phyloP scores from a whole-genome alignment of 2,797 vertebrate genomes.

The Argyrosomus regius region DNA sequence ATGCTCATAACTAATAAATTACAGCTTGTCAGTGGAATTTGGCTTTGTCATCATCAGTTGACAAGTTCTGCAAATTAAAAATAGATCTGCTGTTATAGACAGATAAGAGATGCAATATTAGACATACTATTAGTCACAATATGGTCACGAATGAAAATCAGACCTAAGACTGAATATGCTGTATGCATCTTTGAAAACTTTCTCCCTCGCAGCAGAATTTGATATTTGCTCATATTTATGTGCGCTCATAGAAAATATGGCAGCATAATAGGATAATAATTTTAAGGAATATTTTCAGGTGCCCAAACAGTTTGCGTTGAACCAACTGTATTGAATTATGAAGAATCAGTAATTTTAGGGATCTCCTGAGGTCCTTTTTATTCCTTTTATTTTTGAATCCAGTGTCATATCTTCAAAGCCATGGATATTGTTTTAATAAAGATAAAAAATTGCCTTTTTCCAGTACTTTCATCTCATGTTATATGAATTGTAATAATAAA shows the following conservation, averaged over 20 bases:
- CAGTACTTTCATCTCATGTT: conserved; percentile 76
- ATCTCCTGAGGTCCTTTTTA: conserved; percentile 33
- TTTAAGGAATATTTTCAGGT: conserved; percentile 11
- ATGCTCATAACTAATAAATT: conserved; percentile 22
- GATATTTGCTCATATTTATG: conserved; percentile 14
- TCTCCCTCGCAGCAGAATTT: neutral
- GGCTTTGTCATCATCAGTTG: conserved; percentile 1
- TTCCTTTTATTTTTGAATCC: conserved; percentile 39
- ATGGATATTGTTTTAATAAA: conserved; percentile 70
- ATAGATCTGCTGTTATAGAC: neutral
- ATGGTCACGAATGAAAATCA: neutral
- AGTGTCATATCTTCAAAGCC: conserved; percentile 68
- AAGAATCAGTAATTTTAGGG: conserved; percentile 46
- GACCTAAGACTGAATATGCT: neutral
- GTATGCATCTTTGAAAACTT: conserved; percentile 13
- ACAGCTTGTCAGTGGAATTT: neutral
- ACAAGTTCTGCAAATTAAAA: conserved; percentile 1
- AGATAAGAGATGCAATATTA: conserved; percentile 7
- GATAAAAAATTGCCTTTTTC: conserved; percentile 71
- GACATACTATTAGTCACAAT: neutral
- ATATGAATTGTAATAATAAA: conserved; percentile 84
- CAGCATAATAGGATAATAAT: conserved; percentile 5
- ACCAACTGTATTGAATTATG: conserved; percentile 11
- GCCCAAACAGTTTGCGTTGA: conserved; percentile 9
- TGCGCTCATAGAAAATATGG: conserved; percentile 6